Evolutionary conservation across 2,888 invertebrate species (phyloP), one percentile per base, ranked within the genome.

Genomic region (Lydus trimaculatus): DNA sequence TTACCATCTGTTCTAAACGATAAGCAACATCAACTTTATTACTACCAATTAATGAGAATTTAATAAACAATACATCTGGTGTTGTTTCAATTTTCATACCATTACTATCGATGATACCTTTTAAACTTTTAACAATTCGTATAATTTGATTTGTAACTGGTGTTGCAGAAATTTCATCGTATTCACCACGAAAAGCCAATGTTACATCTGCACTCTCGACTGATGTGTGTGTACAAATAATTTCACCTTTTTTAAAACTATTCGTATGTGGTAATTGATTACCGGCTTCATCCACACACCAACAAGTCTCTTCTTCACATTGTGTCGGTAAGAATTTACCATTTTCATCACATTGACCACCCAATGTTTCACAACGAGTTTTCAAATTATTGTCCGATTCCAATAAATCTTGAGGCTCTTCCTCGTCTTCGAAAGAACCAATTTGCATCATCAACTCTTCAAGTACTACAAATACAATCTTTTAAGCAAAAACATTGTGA

Each of bases 271-370:
- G 86, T 25, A 92, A 79, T 78, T 91, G 91, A 80, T 92, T 92
- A 31, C 92, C 92, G 0, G 94, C 94, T 69, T 94, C 94, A 83
- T 95, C 94, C 3, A 95, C 94, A 82, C 95, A 95, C 94, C 95
- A 95, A 82, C 95, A 95, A 31, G 90, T 88, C 63, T 87, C 86
- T n/a, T 86, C 84, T 25, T 90, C 90, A 79, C 95, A 95, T 79
- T 95, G 95, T 0, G 90, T 91, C 0, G 95, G 91, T 1, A 90
- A 85, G 83, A 94, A 95, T 73, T 90, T 88, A 0, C 93, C 94
- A 70, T 89, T 88, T 2, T 88, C 83, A 73, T 91, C 89, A 76
- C 94, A 94, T n/a, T 90, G 89, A 0, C 85, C 83, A 17, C 86
- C 85, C 20, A 86, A 72, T 0, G 87, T 86, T 64, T 86, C 83